Base-by-base conservation (phyloP, 2,113 vertebrate species). In the Strigops habroptila region DNA sequence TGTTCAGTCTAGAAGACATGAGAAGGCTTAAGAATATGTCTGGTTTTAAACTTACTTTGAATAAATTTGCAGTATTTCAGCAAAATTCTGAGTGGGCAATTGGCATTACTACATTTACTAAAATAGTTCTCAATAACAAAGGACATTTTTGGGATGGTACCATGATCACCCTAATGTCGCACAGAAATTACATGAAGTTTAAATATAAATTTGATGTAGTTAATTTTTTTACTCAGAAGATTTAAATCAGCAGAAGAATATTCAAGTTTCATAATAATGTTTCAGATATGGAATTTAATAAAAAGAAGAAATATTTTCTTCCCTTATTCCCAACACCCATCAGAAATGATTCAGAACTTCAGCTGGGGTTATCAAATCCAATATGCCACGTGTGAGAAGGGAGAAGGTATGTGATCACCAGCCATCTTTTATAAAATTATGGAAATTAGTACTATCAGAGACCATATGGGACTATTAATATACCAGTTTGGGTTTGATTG, bases 401-500 rank as follows among this genome's bases (percentile, higher is more conserved):
- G 6, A 87, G 59, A 79, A 82, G 24, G 10, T 69, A 59, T 69
- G n/a, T 62, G 68, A 70, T 92, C 46, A 83, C 35, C 33, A 77
- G 16, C 16, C 17, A 69, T n/a, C 67, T 80, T 91, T 60, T 62
- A 86, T 39, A 57, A 80, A 83, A 76, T 90, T 82, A 55, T 6
- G 10, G 30, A 57, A 85, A 82, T 86, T 27, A 69, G 19, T 76
- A 62, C 48, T 69, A 86, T 86, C 39, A 82, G 67, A 83, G 71
- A 95, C 95, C 67, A 93, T 93, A 88, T 88, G 82, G 76, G 63
- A 62, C 44, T 57, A 88, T 86, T 95, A 96, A 91, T 86, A 69
- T 24, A 86, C 41, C 14, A 64, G 33, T 91, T 80, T 44, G 49
- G 19, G 7, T 35, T 86, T 86, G 77, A 80, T 60, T 88, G 44